Conservation (phyloP, 2,888 invertebrate genomes). For the Seira sanloemensis region DNA sequence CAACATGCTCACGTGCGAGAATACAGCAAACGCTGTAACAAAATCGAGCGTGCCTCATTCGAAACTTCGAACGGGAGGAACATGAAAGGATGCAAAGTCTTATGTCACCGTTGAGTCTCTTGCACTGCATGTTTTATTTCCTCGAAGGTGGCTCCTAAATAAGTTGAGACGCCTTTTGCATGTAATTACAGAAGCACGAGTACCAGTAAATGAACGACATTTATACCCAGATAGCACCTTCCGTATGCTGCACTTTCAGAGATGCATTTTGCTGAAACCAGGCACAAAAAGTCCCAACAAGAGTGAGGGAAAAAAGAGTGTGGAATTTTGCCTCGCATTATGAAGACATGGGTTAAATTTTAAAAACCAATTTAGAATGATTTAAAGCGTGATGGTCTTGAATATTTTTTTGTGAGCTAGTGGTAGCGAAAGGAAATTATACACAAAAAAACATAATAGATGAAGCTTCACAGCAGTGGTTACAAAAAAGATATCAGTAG, state of each 20-base stretch:
- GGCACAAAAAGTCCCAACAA: too few species aligned
- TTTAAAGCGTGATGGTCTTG: constrained; percentile 16
- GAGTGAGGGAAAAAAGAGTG: too few species aligned
- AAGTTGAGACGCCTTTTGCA: background rate
- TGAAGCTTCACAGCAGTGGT: background rate
- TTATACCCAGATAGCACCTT: too few species aligned
- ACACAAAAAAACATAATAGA: background rate
- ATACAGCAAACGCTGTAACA: too few species aligned
- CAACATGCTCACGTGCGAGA: too few species aligned
- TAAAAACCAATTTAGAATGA: constrained; percentile 4
- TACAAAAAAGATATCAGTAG: background rate
- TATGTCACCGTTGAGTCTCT: too few species aligned
- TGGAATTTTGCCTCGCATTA: background rate
- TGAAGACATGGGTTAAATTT: background rate
- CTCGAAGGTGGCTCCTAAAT: background rate
- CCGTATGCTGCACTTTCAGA: background rate
- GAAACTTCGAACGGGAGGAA: too few species aligned
- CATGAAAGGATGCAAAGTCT: too few species aligned
- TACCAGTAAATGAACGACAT: too few species aligned
- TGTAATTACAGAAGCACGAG: background rate
- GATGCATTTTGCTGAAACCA: background rate
- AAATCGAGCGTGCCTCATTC: too few species aligned
- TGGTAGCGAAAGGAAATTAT: background rate
- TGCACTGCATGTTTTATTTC: too few species aligned
- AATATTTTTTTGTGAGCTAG: background rate